Base-by-base conservation (phyloP, 2,888 invertebrate species). In the Orchestes rusci region DNA sequence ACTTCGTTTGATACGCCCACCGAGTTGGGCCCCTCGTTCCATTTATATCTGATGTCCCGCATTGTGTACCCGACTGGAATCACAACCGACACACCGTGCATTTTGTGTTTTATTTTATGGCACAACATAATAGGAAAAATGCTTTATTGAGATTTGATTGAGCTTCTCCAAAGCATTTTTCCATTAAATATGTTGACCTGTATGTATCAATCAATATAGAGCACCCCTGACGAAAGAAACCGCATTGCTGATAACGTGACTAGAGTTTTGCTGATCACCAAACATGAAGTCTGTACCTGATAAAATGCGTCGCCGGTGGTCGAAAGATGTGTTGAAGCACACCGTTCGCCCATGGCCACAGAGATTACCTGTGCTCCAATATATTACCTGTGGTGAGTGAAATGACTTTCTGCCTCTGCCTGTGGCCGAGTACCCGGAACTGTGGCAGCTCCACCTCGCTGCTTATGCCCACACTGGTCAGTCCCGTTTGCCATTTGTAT, bases 21-120 rank as follows among this genome's bases (percentile, higher is more conserved):
- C 71, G 92, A 90, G 77, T 88, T 85, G 69, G 87, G 85, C 65
- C 90, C 90, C 75, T 91, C 89, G 79, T 90, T 89, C 93, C 93
- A 93, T 74, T 88, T 89, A 84, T 93, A 93, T 70, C 90, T 84
- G 80, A 92, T 92, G 82, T 93, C 92, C 77, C 88, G 81, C 90
- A 91, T 92, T 75, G 92, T 92, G 84, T 93, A 93, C 80, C 92
- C 93, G 85, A 92, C 93, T 93, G 82, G 73, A 52, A 52, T 65
- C 64, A 69, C 65, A 68, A 68, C 67, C 67, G 65, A 68, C 49
- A 48, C 48, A 49, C n/a, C n/a, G n/a, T n/a, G n/a, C n/a, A n/a
- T n/a, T n/a, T n/a, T n/a, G n/a, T n/a, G n/a, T n/a, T n/a, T n/a
- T n/a, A n/a, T n/a, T n/a, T n/a, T n/a, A n/a, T n/a, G n/a, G n/a